These are phyloP conservation scores for Hypsibius dujardini DNA, from an alignment of 1,140 invertebrate genomes.

Conservation along the genomic window DNA sequence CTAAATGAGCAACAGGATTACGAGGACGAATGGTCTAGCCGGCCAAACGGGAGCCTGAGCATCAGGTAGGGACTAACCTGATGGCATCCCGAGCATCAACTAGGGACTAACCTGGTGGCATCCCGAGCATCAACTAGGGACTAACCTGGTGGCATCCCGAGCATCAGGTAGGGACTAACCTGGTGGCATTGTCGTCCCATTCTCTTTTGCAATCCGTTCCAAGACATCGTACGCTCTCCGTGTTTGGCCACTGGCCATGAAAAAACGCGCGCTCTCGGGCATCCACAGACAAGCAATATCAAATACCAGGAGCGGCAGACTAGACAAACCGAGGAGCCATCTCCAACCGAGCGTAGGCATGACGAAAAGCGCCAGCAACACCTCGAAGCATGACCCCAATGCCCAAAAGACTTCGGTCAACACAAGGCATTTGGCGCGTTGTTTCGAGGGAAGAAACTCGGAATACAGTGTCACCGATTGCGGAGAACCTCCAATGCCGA, in stretches of 20 bases:
- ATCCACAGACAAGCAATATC: slow-evolving; percentile 53
- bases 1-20: no score
- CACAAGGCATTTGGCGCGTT: slow-evolving; percentile 80
- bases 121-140: slow-evolving; percentile 57
- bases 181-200: slow-evolving; percentile 66
- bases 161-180: slow-evolving; percentile 70
- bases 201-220: slow-evolving; percentile 64
- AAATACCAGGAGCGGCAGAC: slow-evolving; percentile 67
- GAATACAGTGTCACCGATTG: slow-evolving; percentile 94
- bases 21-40: no score
- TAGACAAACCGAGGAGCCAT: slow-evolving; percentile 69
- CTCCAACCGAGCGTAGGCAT: slow-evolving; percentile 81
- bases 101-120: slow-evolving; percentile 53
- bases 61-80: slow-evolving; percentile 67
- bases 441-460: slow-evolving; percentile 79
- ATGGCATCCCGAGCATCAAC: slow-evolving; percentile 47
- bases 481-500: slow-evolving; percentile 85
- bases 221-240: slow-evolving; percentile 68
- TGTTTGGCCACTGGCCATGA: slow-evolving; percentile 60
- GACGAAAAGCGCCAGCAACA: slow-evolving; percentile 66
- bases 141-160: slow-evolving; percentile 46
- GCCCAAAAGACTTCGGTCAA: slow-evolving; percentile 91
- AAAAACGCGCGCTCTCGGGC: slow-evolving; percentile 73
- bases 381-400: slow-evolving; percentile 75
- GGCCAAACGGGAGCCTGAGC: slow-evolving; percentile 40